Evolutionary conservation across 1,140 invertebrate genomes (phyloP), one percentile per base, ranked within the genome.

Genomic region (Drosophila saltans): DNA sequence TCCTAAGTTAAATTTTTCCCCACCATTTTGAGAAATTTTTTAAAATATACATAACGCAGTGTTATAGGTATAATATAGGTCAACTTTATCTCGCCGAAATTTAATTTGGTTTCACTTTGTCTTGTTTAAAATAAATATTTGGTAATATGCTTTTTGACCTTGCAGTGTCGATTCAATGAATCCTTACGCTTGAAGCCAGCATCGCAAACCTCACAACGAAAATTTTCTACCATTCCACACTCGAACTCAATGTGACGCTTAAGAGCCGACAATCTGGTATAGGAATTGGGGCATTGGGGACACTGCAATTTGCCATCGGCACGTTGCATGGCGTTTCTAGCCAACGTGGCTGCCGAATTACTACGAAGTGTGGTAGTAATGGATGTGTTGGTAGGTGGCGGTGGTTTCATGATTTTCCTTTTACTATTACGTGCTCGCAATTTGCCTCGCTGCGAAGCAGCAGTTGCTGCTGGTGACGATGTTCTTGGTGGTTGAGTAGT

Each of bases 131-230:
- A 82, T 76, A 83, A 73, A 82, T 88, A 82, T 88, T 88, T 86
- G 69, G 79, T 76, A 69, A 72, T 72, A 70, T 88, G 83, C 73
- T 80, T 83, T 66, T 83, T 84, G 56, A 82, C 78, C 75, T 78
- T 90, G 93, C 92, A 92, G 66, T 93, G 93, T 0, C 93, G 92
- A 56, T 90, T 75, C 56, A 94, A 59, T 40, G 86, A 90, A 60
- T 90, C 88, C 74, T 91, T 90, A 11, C 88, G 86, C 82, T 90
- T 90, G 58, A 91, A 90, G 41, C 86, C 86, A 11, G 81, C 82
- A 78, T 82, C 72, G 68, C 86, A 90, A 58, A 83, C 77, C 43
- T 62, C 58, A 66, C 86, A 90, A 41, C 71, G 76, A 56, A 90
- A 90, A 89, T 78, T 81, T 82, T 80, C 75, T 61, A 73, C 58